Evolutionary conservation across 1,140 invertebrate genomes (phyloP), one percentile per base, ranked within the genome.

Genomic region (Scaptomyza graminum): DNA sequence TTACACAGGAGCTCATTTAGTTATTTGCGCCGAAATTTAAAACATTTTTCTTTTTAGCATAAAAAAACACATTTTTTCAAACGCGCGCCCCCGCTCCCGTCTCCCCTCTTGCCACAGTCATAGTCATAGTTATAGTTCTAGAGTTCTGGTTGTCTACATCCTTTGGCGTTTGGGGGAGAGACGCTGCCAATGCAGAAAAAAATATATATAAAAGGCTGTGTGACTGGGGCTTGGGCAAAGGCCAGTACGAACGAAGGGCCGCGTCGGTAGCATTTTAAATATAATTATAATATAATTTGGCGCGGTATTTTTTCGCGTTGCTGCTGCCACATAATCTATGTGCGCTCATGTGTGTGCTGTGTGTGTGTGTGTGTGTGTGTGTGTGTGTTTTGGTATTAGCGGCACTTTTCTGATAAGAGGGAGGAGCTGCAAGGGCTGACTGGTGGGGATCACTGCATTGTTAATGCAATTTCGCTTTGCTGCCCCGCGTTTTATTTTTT

Each of bases 221-320:
- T 11, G 7, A 57, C 18, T 9, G 44, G 5, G 31, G 8, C 25
- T 15, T 22, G 4, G 25, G 34, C 13, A 16, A 16, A 13, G 43
- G 43, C 49, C 46, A 47, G 65, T n/a, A n/a, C n/a, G n/a, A n/a
- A n/a, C n/a, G n/a, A n/a, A n/a, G n/a, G n/a, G n/a, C n/a, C n/a
- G n/a, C 28, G 67, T 66, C 73, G 80, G 76, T 74, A 87, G 61
- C 83, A 88, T 87, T 87, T 87, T 88, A 82, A 88, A 88, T 87
- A 87, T 87, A 87, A 87, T 87, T 87, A 87, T 87, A 87, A 88
- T 87, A 87, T 88, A 82, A 87, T 87, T 87, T 87, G 83, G 82
- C 56, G 64, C 75, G 71, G 82, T 59, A 85, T 87, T 87, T 85
- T 73, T 87, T 87, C 69, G 73, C 63, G 34, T 69, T 66, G 43